Evolutionary conservation across 2,888 invertebrate genomes (phyloP).

Genomic region (Ommatoiulus sabulosus): DNA sequence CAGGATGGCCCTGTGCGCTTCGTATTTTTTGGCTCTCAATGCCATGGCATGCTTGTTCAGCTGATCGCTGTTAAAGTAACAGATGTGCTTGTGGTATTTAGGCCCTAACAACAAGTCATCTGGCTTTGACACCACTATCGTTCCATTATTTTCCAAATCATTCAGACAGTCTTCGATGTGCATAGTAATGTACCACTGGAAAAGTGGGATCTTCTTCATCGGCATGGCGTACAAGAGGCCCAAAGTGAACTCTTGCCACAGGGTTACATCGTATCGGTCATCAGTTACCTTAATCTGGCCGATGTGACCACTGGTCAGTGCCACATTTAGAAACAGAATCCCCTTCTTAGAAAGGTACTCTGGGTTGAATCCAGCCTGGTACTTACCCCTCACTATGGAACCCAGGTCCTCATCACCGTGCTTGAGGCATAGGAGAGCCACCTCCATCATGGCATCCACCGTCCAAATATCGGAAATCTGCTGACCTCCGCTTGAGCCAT

Average conservation of each 20-base stretch:
- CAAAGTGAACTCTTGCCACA: slow-evolving; percentile 10
- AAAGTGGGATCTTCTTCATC: neutral
- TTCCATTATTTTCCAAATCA: neutral
- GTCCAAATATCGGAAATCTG: neutral
- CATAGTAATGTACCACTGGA: slow-evolving; percentile 5
- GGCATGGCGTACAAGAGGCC: neutral
- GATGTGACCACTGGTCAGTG: neutral
- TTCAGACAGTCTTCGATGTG: neutral
- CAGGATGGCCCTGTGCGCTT: neutral
- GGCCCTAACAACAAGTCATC: neutral
- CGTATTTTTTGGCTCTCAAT: neutral
- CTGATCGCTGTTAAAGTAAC: neutral
- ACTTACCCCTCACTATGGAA: neutral
- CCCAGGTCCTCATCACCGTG: neutral
- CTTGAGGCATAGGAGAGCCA: neutral
- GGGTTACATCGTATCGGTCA: neutral
- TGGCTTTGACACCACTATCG: neutral
- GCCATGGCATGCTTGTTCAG: neutral
- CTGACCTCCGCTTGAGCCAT: neutral
- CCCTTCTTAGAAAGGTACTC: neutral
- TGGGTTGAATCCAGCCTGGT: neutral
- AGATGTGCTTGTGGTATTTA: neutral
- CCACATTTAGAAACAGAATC: slow-evolving; percentile 20
- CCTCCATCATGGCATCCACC: neutral
- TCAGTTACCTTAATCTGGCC: neutral